Evolutionary conservation across 2,888 invertebrate genomes (phyloP), one percentile per base, ranked within the genome.

Genomic region (Napeogenes inachia): DNA sequence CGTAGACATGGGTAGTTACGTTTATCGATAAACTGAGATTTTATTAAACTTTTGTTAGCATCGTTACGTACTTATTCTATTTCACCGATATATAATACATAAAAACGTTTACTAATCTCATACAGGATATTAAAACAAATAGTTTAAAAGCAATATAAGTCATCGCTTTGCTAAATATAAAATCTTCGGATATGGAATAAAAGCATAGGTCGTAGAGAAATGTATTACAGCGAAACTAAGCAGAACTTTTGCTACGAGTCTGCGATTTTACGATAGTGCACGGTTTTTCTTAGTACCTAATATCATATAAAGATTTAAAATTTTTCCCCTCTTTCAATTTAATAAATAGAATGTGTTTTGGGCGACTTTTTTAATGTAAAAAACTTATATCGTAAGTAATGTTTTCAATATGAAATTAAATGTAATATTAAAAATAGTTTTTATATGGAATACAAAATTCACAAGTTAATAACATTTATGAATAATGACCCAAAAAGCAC

Each of bases 201-300:
- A 50, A 30, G 50, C 50, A 50, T 74, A 78, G 75, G 75, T 78
- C 75, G 75, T 70, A 71, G 68, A 68, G 75, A 76, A 81, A 82
- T 83, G 85, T 82, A 81, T 82, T 75, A 72, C 76, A 77, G 73
- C 76, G 71, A 74, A 80, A 78, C 78, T 75, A 74, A 82, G 80
- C 79, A 73, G 76, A 83, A 84, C 78, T 83, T 84, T 80, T 78
- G 78, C 81, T 79, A 82, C 81, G 82, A 85, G 74, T 82, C 80
- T 72, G 76, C 82, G 74, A 76, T 80, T 80, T 75, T 71, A 72
- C 77, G 76, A 77, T 73, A 70, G 67, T 71, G 76, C 80, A 72
- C 50, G 21, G 50, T 8, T 50, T 42, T 50, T 50, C 50, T 50
- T 50, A 50, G 10, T 30, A 50, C 50, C 50, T 50, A 30, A 50